phyloP scores from a whole-genome alignment of 2,797 vertebrate species.

The Poecilia picta region DNA sequence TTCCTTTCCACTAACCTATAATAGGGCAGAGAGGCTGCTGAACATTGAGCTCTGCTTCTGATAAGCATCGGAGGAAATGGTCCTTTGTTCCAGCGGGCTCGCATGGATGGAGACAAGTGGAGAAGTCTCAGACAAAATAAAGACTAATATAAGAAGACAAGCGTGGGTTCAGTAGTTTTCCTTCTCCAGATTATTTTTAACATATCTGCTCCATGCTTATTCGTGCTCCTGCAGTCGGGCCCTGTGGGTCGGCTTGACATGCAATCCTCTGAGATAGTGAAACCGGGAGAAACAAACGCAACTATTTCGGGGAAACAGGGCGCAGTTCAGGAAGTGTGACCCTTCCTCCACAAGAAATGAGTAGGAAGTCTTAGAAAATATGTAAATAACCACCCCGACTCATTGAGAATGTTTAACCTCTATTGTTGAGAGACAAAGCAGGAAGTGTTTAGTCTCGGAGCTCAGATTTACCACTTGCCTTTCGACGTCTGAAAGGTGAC shows the following conservation, averaged over 20 bases:
- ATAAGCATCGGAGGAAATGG: constrained; percentile 74
- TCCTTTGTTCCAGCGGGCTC: constrained; percentile 65
- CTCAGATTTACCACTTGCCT: constrained; percentile 3
- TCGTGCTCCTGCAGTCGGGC: constrained; percentile 25
- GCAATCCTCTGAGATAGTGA: constrained; percentile 41
- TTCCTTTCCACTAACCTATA: constrained; percentile 74
- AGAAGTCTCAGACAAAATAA: constrained; percentile 66
- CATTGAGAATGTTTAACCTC: constrained; percentile 15
- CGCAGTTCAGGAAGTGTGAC: constrained; percentile 56
- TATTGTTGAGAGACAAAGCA: neutral
- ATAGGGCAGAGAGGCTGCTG: constrained; percentile 69
- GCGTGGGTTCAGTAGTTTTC: constrained; percentile 43
- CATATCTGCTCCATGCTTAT: constrained; percentile 27
- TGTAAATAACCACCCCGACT: constrained; percentile 42
- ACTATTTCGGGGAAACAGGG: constrained; percentile 46
- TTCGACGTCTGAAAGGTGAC: constrained; percentile 7
- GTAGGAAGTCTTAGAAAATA: constrained; percentile 21
- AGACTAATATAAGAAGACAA: constrained; percentile 29
- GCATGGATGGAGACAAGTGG: constrained; percentile 40
- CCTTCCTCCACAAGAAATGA: constrained; percentile 37
- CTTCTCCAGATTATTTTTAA: constrained; percentile 57
- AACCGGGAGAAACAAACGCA: constrained; percentile 40
- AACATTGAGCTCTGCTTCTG: constrained; percentile 51
- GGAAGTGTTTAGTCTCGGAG: neutral
- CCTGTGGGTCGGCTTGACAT: constrained; percentile 26